Conservation (phyloP, 2,113 vertebrate genomes). For the Brachyhypopomus gauderio region DNA sequence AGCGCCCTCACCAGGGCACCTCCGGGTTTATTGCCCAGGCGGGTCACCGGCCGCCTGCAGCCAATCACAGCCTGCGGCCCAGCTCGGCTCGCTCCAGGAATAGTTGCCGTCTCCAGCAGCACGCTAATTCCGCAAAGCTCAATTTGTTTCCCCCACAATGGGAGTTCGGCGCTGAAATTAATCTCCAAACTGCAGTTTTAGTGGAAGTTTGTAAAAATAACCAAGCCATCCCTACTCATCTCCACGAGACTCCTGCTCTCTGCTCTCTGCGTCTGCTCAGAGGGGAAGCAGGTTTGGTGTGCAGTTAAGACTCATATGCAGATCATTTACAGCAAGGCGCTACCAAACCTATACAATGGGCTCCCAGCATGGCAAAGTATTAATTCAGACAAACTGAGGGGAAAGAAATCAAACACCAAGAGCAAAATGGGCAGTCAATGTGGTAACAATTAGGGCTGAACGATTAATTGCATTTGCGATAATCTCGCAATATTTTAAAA, state of each 20-base stretch:
- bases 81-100: constrained; percentile 32
- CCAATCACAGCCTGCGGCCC: constrained; percentile 30
- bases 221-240: constrained; percentile 59
- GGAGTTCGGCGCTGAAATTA: constrained; percentile 66
- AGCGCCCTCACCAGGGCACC: constrained; percentile 60
- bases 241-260: constrained; percentile 46
- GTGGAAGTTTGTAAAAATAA: constrained; percentile 71
- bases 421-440: no score
- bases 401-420: no score
- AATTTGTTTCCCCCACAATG: constrained; percentile 73
- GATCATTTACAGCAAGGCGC: not conserved
- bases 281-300: constrained; percentile 54
- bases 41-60: constrained; percentile 49
- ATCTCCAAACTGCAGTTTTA: constrained; percentile 70
- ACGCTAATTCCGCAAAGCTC: constrained; percentile 69
- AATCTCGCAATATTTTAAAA: no score
- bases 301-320: constrained; percentile 60
- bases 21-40: constrained; percentile 47
- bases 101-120: constrained; percentile 42
- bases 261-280: constrained; percentile 56
- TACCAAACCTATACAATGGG: no score
- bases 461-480: no score
- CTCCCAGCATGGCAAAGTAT: no score
- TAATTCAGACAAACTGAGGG: no score
- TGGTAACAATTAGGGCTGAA: no score